Base-by-base conservation (phyloP, 2,888 invertebrate species). In the Panzeria rudis region DNA sequence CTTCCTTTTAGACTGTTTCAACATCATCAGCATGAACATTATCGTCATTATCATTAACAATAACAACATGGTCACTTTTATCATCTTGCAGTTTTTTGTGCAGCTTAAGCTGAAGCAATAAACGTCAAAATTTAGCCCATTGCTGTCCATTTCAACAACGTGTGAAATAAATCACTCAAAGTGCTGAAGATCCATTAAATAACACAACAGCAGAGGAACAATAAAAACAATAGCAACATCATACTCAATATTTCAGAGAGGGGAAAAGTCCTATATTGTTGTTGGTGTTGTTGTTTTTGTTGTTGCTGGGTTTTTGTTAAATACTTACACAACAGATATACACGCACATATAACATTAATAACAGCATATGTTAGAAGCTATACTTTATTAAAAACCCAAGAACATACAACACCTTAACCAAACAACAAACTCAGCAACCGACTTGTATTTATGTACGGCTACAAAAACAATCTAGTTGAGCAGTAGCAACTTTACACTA, bases 151-250 rank as follows among this genome's bases (percentile, higher is more conserved):
- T 91, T 91, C 91, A 91, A 91, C 91, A 92, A 92, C 91, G 91
- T 92, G 92, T 91, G 92, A 91, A 91, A 91, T 91, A 92, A 91
- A 91, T 92, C 91, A 91, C 90, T 91, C 91, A 90, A 90, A 90
- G 90, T 91, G 90, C 90, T 89, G 90, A 90, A 86, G 89, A 90
- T 90, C 90, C 91, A 91, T 91, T 91, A 87, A 87, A 86, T 68
- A 79, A 84, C 56, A 75, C 87, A 78, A 78, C 72, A 85, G 68
- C 87, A 69, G 23, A 44, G 87, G 89, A 89, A 89, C 88, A 90
- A 87, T 87, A 88, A 56, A 54, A 76, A 25, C 76, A 86, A 13
- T 84, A 68, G 17, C 62, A 50, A 56, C 54, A 82, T 54, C 47
- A 78, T 41, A 52, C 62, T 50, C 66, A 72, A 64, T 35, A 64